phyloP scores from a whole-genome alignment of 2,797 vertebrate species.

The Leucoraja ocellata region DNA sequence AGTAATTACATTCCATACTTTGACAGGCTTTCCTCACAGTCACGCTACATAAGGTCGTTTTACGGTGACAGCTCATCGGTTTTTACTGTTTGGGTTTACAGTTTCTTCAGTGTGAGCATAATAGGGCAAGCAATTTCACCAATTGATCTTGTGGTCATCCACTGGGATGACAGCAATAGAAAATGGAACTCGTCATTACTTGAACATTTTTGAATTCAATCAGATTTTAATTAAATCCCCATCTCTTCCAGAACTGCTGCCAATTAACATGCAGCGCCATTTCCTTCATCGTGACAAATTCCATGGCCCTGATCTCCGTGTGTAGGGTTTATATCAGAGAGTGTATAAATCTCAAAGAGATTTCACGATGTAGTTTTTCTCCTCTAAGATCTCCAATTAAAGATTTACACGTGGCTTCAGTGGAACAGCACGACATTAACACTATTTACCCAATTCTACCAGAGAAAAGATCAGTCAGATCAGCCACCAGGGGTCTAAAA shows the following conservation, averaged over 20 bases:
- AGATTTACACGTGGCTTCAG: too few relatives aligned
- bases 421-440: too few relatives aligned
- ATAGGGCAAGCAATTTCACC: background rate
- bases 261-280: background rate
- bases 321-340: background rate
- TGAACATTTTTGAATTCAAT: background rate
- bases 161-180: background rate
- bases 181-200: too few relatives aligned
- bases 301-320: background rate
- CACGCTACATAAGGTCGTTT: background rate
- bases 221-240: background rate
- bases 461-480: too few relatives aligned
- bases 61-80: background rate
- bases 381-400: too few relatives aligned
- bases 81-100: background rate
- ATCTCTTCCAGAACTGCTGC: background rate
- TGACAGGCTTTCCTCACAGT: too few relatives aligned
- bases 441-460: too few relatives aligned
- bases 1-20: background rate
- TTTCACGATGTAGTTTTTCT: too few relatives aligned
- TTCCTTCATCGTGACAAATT: background rate
- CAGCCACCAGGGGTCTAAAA: too few relatives aligned
- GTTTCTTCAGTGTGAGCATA: background rate
- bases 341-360: background rate
- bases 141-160: background rate